These are phyloP conservation scores for Chaetodon trifasciatus DNA, from an alignment of 2,797 vertebrate species.

Conservation along the genomic window DNA sequence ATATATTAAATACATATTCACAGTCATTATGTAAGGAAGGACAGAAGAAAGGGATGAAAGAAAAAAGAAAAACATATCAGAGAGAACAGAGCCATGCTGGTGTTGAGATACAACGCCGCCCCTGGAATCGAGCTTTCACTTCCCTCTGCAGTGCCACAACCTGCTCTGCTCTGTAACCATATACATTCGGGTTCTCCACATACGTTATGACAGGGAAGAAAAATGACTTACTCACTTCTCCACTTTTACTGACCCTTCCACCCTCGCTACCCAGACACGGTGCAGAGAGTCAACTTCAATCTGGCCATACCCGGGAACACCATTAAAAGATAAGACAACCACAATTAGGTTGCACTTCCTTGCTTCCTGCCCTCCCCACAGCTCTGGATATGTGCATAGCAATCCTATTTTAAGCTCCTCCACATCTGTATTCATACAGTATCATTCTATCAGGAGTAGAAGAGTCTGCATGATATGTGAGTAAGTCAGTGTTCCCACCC, in stretches of 20 bases:
- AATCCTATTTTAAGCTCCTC: slow-evolving; percentile 64
- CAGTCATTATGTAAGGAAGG: slow-evolving; percentile 59
- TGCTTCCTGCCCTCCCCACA: slow-evolving; percentile 58
- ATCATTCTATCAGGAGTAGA: slow-evolving; percentile 60
- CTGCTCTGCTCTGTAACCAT: slow-evolving; percentile 73
- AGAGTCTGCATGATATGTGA: slow-evolving; percentile 61
- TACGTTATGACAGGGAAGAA: slow-evolving; percentile 84
- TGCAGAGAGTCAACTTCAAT: slow-evolving; percentile 83
- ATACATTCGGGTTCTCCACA: slow-evolving; percentile 67
- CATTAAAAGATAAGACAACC: slow-evolving; percentile 85
- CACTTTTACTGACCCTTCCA: slow-evolving; percentile 80
- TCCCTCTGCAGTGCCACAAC: slow-evolving; percentile 62
- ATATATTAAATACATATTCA: slow-evolving; percentile 45
- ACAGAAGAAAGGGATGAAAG: slow-evolving; percentile 39
- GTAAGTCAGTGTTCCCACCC: slow-evolving; percentile 51
- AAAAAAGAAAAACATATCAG: slow-evolving; percentile 14
- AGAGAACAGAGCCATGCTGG: slow-evolving; percentile 19
- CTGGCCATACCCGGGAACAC: slow-evolving; percentile 70
- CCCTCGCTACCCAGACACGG: slow-evolving; percentile 57
- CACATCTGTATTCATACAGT: slow-evolving; percentile 68
- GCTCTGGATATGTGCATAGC: slow-evolving; percentile 50
- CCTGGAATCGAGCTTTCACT: slow-evolving; percentile 57
- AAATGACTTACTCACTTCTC: slow-evolving; percentile 79
- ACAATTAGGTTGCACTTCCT: slow-evolving; percentile 80
- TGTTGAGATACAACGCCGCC: slow-evolving; percentile 42